phyloP scores from a whole-genome alignment of 2,113 vertebrate species.

The Eulemur macaco region DNA sequence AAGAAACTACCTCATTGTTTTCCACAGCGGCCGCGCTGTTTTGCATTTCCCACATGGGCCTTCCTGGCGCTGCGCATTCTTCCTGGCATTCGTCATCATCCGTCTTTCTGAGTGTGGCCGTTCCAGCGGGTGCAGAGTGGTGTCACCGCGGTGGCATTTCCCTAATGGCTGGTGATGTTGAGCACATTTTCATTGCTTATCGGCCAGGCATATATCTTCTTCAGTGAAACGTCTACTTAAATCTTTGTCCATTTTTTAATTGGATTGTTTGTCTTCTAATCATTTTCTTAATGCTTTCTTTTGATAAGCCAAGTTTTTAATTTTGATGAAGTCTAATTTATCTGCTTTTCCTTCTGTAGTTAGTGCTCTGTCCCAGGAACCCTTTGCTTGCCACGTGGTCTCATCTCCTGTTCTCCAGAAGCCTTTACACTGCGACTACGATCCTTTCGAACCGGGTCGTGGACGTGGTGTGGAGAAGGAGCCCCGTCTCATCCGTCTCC shows the following conservation, averaged over 20 bases:
- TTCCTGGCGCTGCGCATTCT: not conserved
- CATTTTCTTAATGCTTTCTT: constrained; percentile 42
- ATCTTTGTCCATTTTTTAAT: not conserved
- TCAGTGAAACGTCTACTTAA: not conserved
- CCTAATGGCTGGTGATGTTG: not conserved
- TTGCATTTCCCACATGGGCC: not conserved
- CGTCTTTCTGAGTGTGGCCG: not conserved
- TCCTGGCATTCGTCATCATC: not conserved
- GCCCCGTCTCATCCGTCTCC: too few relatives aligned
- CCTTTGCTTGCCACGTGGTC: not conserved
- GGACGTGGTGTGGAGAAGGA: accelerated
- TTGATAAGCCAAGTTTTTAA: constrained; percentile 18
- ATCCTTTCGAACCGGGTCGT: not conserved
- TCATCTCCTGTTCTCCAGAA: not conserved
- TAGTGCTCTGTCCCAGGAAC: not conserved
- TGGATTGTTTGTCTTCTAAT: constrained; percentile 42
- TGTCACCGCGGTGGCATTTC: not conserved
- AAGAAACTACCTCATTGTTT: not conserved
- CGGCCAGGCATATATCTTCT: not conserved
- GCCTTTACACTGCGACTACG: not conserved
- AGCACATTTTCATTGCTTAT: not conserved
- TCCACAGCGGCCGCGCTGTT: accelerated
- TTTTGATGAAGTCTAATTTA: not conserved
- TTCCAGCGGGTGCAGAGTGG: not conserved
- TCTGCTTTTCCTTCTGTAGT: not conserved